Evolutionary conservation across 2,797 vertebrate species (phyloP), one percentile per base, ranked within the genome.

Genomic region (Philypnodon macrostomus): DNA sequence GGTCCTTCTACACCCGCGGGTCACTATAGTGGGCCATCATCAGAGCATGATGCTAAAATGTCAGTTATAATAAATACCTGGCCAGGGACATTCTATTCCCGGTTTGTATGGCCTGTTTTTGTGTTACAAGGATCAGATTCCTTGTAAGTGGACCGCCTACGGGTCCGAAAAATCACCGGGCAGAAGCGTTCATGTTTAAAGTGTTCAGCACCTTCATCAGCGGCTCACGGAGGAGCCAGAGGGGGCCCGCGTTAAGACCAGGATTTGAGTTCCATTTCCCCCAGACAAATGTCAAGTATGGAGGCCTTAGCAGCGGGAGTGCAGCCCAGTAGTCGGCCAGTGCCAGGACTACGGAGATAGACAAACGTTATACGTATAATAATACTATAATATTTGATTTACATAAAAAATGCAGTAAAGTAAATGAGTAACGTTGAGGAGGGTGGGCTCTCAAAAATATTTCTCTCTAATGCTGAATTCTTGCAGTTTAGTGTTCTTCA

Each of bases 271-370:
- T 86, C 75, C 72, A 61, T 73, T 52, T 77, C 59, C 8, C 63
- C 33, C 66, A 82, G 83, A 88, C 79, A 80, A 88, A 88, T 88
- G 87, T 88, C 83, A 85, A 80, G 77, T 67, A 78, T 80, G 64
- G 54, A 52, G 74, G 74, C 57, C 77, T 83, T 70, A 77, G 73
- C 63, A 37, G 36, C 19, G 61, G 68, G 73, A 83, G 78, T 59
- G 4, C 15, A 77, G 79, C 75, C 81, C 81, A 70, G 75, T 75
- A 73, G 75, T 85, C 78, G 81, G 78, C 78, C 78, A 4, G 35
- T 37, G 5, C n/a, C 5, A 17, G 19, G 17, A 37, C 21, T 3
- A 23, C n/a, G n/a, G n/a, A 23, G 21, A 6, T 6, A 23, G 21
- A 23, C 21, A 23, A 23, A 23, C 6, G 21, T n/a, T n/a, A n/a